Evolutionary conservation across 2,113 vertebrate genomes (phyloP), one percentile per base, ranked within the genome.

Genomic region (Gallinago paraguaiae): DNA sequence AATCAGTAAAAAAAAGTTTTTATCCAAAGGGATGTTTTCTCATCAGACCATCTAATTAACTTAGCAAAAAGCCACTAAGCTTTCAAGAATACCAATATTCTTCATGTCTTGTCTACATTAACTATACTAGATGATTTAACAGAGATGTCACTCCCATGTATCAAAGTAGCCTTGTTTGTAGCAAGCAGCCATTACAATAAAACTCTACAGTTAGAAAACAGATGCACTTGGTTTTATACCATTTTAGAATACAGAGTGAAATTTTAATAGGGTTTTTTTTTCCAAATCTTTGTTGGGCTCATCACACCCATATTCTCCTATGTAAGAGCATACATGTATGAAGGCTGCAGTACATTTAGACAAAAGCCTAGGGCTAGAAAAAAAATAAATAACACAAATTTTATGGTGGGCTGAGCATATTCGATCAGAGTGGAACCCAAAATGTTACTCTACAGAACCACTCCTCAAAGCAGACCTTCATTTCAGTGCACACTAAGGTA

Each of bases 1-100:
- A 82, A 76, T 23, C 75, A 78, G 57, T 75, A 60, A 78, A 96
- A 30, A 8, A 71, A 95, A 96, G 37, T 82, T 95, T 85, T 31
- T 56, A 18, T 65, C 61, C 59, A 20, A 86, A 35, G 0, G 0
- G 51, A 54, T 82, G 30, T 11, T 4, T 82, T 81, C 83, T 88
- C 86, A 91, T 64, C 91, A 82, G 33, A 59, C 57, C 50, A 64
- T 79, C 70, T 92, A 74, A 93, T 91, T 82, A 88, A 46, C 56
- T 80, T 3, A 56, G 35, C 0, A 1, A 84, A 84, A 92, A 78
- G 27, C 60, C 92, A 13, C 27, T 56, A 70, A 19, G 35, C 77
- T 92, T 93, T 91, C 69, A 88, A 78, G 80, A 90, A n/a, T 43
- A 86, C 28, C 13, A 67, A 22, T 79, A 57, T 85, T 91, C 82